Evolutionary conservation across 2,113 vertebrate species (phyloP).

Genomic region (Pseudopipra pipra): DNA sequence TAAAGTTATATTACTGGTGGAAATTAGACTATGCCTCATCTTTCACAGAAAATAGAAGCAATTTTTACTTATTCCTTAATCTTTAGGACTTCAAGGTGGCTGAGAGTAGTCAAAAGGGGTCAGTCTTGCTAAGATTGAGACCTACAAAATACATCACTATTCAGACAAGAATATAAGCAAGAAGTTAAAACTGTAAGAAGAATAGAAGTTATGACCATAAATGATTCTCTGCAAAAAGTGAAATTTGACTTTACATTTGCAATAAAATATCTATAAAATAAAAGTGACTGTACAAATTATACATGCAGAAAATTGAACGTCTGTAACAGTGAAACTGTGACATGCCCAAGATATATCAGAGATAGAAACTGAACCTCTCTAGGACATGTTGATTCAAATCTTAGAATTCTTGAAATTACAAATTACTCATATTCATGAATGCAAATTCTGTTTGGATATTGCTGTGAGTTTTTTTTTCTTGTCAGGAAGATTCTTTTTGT

Average conservation of each 20-base stretch:
- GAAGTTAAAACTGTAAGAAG: background rate
- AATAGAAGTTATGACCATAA: background rate
- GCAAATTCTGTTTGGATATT: background rate
- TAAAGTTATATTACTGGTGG: background rate
- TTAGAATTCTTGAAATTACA: background rate
- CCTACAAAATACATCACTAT: background rate
- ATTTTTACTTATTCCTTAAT: background rate
- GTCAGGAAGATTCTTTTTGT: background rate
- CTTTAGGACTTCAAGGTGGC: background rate
- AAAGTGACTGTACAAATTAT: background rate
- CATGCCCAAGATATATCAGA: background rate
- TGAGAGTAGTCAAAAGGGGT: background rate
- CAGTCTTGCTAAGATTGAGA: background rate
- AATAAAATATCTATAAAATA: background rate
- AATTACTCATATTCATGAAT: background rate
- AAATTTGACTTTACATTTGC: background rate
- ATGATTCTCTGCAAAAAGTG: background rate
- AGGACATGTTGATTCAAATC: background rate
- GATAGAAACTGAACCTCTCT: background rate
- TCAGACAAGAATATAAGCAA: background rate
- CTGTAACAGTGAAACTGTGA: background rate
- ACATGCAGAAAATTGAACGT: background rate
- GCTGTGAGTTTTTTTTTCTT: background rate
- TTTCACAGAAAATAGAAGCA: background rate
- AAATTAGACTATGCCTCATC: background rate